Evolutionary conservation across 2,797 vertebrate species (phyloP).

Genomic region (Gymnoscopelus microlampas): DNA sequence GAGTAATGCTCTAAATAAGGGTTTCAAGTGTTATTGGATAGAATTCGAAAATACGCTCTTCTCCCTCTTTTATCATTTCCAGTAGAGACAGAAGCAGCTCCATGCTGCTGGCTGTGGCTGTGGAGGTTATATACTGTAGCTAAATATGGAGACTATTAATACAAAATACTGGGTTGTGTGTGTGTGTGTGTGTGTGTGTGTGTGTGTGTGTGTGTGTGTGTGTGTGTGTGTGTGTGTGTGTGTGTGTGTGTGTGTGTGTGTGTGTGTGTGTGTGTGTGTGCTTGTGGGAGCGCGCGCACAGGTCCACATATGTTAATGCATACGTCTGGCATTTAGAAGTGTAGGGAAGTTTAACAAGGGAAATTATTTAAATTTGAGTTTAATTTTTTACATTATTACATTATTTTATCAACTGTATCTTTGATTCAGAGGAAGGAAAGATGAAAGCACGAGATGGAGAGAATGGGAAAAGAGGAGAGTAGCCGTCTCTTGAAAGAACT

Average conservation of each 20-base stretch:
- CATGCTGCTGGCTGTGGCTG: conserved; percentile 44
- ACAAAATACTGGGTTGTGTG: neutral
- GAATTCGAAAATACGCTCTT: no score
- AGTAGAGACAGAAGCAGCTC: conserved; percentile 15
- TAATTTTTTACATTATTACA: no score
- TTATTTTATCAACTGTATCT: no score
- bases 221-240: conserved; percentile 15
- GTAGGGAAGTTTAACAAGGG: conserved; percentile 60
- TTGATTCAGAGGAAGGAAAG: neutral
- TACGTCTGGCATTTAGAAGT: conserved; percentile 37
- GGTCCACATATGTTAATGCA: no score
- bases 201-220: conserved; percentile 10
- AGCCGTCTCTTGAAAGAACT: conserved; percentile 52
- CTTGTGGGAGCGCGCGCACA: neutral
- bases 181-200: conserved; percentile 4
- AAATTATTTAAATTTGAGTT: conserved; percentile 31
- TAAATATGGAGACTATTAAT: no score
- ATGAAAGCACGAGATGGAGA: conserved; percentile 49
- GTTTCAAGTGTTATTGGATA: no score
- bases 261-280: neutral
- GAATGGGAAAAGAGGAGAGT: conserved; percentile 24
- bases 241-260: conserved; percentile 17
- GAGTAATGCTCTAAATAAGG: no score
- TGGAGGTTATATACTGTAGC: conserved; percentile 22
- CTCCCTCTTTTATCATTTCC: no score